Evolutionary conservation across 2,888 invertebrate genomes (phyloP), one percentile per base, ranked within the genome.

Genomic region (Phyto melanocephala): DNA sequence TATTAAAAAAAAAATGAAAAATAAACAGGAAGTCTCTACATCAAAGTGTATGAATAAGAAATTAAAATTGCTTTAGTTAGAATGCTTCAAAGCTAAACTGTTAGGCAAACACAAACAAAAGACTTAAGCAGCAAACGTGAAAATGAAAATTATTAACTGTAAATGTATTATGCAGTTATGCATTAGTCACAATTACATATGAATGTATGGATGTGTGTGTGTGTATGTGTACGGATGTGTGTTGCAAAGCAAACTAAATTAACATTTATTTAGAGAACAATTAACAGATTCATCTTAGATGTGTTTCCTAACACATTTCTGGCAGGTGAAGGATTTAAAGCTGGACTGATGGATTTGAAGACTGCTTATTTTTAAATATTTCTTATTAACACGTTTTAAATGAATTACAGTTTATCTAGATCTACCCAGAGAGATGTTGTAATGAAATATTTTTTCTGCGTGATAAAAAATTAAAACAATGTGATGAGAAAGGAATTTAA

Each of bases 111-210:
- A 75, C 50, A 72, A 74, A 79, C 82, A 79, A 82, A 79, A 82
- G 82, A 82, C 67, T 82, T 82, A 60, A 76, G 79, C 28, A 20
- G 62, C 79, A 76, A 79, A 67, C 75, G 67, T 67, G 65, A 79
- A 67, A 22, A 50, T 45, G n/a, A n/a, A n/a, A n/a, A n/a, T 45
- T 11, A n/a, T 24, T 54, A 60, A 67, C 56, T 52, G 62, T 76
- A 52, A 40, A 50, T 67, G 0, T 52, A 42, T 62, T 62, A 67
- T 60, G 35, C 13, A 17, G 20, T 28, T 28, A 20, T 28, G 13
- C 28, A 15, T 17, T 10, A 47, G 11, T 63, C 22, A 77, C 45
- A 50, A 33, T 33, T 70, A 20, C 28, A 24, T 24, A 11, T 15
- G 28, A 5, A 28, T 20, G 40, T 6, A 45, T 50, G 2, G 33